Evolutionary conservation across 2,888 invertebrate species (phyloP), one percentile per base, ranked within the genome.

Genomic region (Carpatolechia fugitivella): DNA sequence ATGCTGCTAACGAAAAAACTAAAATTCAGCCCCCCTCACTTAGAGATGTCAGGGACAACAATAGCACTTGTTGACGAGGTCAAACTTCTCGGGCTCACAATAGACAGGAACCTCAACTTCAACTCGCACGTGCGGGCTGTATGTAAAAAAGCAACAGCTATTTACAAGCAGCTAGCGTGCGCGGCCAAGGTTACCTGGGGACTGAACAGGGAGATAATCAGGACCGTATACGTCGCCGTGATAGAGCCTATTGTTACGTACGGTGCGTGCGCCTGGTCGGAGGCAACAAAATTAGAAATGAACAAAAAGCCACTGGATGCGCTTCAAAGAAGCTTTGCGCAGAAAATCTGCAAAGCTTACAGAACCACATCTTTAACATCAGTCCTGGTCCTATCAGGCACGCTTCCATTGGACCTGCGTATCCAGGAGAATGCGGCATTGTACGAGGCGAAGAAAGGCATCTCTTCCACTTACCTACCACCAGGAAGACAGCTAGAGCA

Each of bases 401-500:
- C 13, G 8, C 40, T 40, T 2, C 40, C 40, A 3, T 14, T 40
- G 7, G 40, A 40, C 8, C 40, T 40, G 7, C 10, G 40, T 4
- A 14, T 40, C 1, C 10, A 14, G 8, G 40, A 40, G 14, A 8
- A 2, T 4, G 40, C 40, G 3, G 3, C 3, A 3, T 14, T 40
- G 8, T 40, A 14, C 20, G 20, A 41, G 20, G 41, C 41, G 1
- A 41, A 41, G 20, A 3, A 6, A 4, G 24, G 24, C 3, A 24
- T 6, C 3, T 24, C 24, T 24, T 4, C 24, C 24, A 6, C 3
- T 4, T 24, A 24, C n/a, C n/a, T 24, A 24, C 6, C 6, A 24
- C 3, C 49, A 4, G 65, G 56, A 2, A 13, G 57, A 8, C 56
- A 61, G 41, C 18, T 64, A 0, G 69, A 67, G 31, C 35, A 13